Evolutionary conservation across 2,888 invertebrate genomes (phyloP).

Genomic region (Acrobasis suavella): DNA sequence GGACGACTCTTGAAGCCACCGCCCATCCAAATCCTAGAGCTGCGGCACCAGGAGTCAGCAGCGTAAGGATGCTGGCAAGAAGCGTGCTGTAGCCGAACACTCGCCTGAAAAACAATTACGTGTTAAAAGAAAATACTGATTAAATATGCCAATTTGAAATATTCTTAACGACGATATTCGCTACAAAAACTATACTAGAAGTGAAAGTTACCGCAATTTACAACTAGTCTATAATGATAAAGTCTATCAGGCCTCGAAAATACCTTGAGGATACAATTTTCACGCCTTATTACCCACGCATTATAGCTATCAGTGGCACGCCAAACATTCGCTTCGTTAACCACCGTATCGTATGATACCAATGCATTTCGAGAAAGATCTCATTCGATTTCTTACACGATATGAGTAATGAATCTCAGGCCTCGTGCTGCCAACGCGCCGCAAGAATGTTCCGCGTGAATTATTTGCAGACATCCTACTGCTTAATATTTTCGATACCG

Average conservation of each 20-base stretch:
- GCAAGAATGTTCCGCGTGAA: slow-evolving; percentile 43
- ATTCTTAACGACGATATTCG: too few relatives aligned
- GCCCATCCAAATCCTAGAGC: slow-evolving; percentile 86
- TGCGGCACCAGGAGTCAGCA: slow-evolving; percentile 90
- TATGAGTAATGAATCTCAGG: slow-evolving; percentile 1
- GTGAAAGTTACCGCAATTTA: too few relatives aligned
- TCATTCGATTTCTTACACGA: slow-evolving; percentile 31
- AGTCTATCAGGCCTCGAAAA: background rate
- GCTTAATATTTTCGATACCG: background rate
- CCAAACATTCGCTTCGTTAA: slow-evolving; percentile 34
- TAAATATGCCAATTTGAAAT: too few relatives aligned
- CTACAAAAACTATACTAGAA: too few relatives aligned
- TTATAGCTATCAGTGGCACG: slow-evolving; percentile 27
- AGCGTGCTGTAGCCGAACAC: slow-evolving; percentile 95
- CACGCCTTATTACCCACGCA: slow-evolving; percentile 6
- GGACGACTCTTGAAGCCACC: slow-evolving; percentile 86
- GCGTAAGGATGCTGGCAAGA: slow-evolving; percentile 89
- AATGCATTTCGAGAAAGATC: slow-evolving; percentile 43
- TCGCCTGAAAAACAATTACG: slow-evolving; percentile 63
- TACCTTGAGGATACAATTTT: slow-evolving; percentile 28
- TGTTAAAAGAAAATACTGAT: slow-evolving; percentile 14
- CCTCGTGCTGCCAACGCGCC: slow-evolving; percentile 28
- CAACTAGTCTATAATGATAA: too few relatives aligned
- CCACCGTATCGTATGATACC: slow-evolving; percentile 37
- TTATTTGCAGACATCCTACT: slow-evolving; percentile 32